Base-by-base conservation (phyloP, 2,888 invertebrate genomes). In the Plebejus melissa region DNA sequence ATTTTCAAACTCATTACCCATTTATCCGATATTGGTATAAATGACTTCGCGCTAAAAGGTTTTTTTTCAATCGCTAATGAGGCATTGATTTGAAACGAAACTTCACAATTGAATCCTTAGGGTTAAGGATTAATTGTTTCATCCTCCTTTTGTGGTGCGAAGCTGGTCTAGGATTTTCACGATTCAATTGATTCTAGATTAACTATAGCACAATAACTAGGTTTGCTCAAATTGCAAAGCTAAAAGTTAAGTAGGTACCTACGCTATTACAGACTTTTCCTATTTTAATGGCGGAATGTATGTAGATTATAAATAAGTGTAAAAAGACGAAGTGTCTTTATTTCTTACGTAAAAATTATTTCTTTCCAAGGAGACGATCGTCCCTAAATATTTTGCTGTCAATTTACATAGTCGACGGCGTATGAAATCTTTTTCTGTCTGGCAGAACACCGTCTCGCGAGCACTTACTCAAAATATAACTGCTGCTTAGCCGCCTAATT, bases 21-120 rank as follows among this genome's bases (percentile, higher is more conserved):
- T 82, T 85, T 84, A 86, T 87, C 86, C 83, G 86, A 85, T 88
- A 88, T 89, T 83, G 85, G 83, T 80, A 82, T 76, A 81, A 77
- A 81, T 80, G 79, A 80, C 80, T 81, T 79, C 79, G 76, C 65
- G 57, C 70, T 77, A 78, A 75, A 74, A 79, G 76, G 77, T 77
- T 79, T 74, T 71, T 65, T 74, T 74, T 74, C 65, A 65, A 60
- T 65, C 50, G 50, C 50, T 72, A 72, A 50, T 32, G 72, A 50
- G 22, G 72, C 54, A 72, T 72, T 32, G 50, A 54, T 65, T 65
- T 65, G 65, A 65, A 32, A 13, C 65, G 65, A 32, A 65, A 36
- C 32, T 65, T 65, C 36, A 32, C 65, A 36, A 65, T 65, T 65
- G 65, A 65, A 65, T 65, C 65, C 65, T 65, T 65, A 16, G 65